Base-by-base conservation (phyloP, 64 coral and sea anemone species). In the Platygyra sinensis region DNA sequence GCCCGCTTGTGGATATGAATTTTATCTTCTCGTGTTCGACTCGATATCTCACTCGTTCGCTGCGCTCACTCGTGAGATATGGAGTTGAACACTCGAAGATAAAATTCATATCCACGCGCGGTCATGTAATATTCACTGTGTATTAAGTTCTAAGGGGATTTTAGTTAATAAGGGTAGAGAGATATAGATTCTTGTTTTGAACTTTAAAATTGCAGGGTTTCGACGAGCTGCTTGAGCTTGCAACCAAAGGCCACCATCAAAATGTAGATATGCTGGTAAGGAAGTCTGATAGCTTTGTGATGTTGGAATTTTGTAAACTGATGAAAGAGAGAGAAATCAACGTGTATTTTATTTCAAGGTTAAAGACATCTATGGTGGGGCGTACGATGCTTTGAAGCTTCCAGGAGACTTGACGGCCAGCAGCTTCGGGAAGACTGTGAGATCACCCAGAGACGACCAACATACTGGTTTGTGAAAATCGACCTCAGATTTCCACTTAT, bases 251-350 rank as follows among this genome's bases (percentile, higher is more conserved):
- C 8, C 93, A 90, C 52, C 96, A 93, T 73, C 92, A 92, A 72
- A 98, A 93, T 86, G 96, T 98, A 49, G 96, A 98, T 62, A 95
- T 98, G 96, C 59, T 98, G 96, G 96, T 98, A 92, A 62, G 87
- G 36, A 15, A 38, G 13, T 60, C 59, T 0, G 24, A 7, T 27
- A 82, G 20, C 32, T 13, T 30, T 20, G 19, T 14, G 3, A 46
- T 67, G 63, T 19, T 67, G 18, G 19, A 8, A 24, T 83, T 51
- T 62, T 61, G 16, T 17, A 24, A 29, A 38, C 10, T 8, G 75
- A 36, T 20, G n/a, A 5, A 39, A 46, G 10, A 57, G 54, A 14
- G 54, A 57, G 15, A 15, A 15, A n/a, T 60, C 6, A 60, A 9
- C 8, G 30, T 17, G 20, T 42, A 54, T 28, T 51, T 38, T 33